Base-by-base conservation (phyloP, 2,797 vertebrate genomes). In the Manis pentadactyla region DNA sequence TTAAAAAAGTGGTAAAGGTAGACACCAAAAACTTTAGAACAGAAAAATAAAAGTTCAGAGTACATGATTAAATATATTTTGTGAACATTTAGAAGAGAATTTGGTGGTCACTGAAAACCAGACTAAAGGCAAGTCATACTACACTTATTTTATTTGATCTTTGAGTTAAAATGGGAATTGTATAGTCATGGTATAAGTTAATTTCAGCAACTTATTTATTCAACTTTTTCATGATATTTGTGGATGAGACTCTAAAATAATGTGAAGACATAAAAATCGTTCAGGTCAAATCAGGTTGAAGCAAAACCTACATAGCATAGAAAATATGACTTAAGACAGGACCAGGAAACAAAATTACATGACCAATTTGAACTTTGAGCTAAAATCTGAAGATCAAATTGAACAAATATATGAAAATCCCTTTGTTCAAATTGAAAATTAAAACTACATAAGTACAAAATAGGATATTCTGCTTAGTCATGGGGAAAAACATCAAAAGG, bases 191-290 rank as follows among this genome's bases (percentile, higher is more conserved):
- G 31, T n/a, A 39, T n/a, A 85, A 81, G 57, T 94, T 57, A 85
- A 93, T 73, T 92, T 94, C 64, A 88, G 21, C 15, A 93, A 95
- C 91, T 23, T 31, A 61, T 79, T 59, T 77, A 77, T n/a, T 81
- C 39, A 21, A 73, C 7, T 59, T 19, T 61, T 89, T 89, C 25
- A 75, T 78, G 19, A 46, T 84, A 89, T 46, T 69, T 91, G 87
- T 89, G 57, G 25, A 14, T 86, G 53, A 82, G 51, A 87, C 34
- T 37, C 27, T 90, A 91, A 94, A 77, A 46, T 55, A 93, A 90
- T 19, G 15, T 78, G 1, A 75, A 68, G 34, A 27, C 55, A 87
- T 7, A 49, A 2, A 64, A 25, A 87, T 94, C 46, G 34, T 84
- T 91, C 23, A 87, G 42, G 19, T 79, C 53, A 93, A 93, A 90